Evolutionary conservation across 1,140 invertebrate species (phyloP), one percentile per base, ranked within the genome.

Genomic region (Paramacrobiotus metropolitanus): DNA sequence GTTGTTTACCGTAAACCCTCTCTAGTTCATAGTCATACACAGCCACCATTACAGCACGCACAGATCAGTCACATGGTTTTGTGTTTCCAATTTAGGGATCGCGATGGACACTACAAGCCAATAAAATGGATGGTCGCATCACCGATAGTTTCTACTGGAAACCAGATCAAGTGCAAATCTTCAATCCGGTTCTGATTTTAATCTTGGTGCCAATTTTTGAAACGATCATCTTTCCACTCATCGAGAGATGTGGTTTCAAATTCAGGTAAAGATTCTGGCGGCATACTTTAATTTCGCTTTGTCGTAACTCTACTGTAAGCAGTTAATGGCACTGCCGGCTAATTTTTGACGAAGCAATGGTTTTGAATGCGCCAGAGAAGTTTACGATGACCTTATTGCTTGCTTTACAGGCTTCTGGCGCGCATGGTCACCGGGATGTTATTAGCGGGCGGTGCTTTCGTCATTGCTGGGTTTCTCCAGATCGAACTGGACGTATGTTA

Each of bases 61-160:
- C n/a, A n/a, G n/a, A n/a, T n/a, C n/a, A n/a, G 34, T 40, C 34
- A 9, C n/a, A n/a, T 40, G n/a, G 34, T 40, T 9, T 40, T 15
- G 15, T 55, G 15, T 20, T 67, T 64, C 65, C 64, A 59, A 70
- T 73, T 21, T 65, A 83, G 79, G 90, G 88, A 15, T 94, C 90
- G 1, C 78, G 85, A 59, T 97, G 92, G 92, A 92, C 88, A 0
- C 80, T 94, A 63, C 91, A 96, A 78, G 91, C 91, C 4, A 81
- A 82, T 0, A 78, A 82, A 65, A 90, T 96, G 86, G 76, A 89
- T 68, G 87, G 91, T 15, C 70, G 80, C 20, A 70, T 92, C 15
- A 55, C 48, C 15, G 48, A 55, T 4, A 55, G 4, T 28, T 55
- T 55, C 48, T 55, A 55, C 9, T 74, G 93, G 15, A 81, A 87